Conservation (phyloP, 1,140 invertebrate species). For the Caenorhabditis briggsae region DNA sequence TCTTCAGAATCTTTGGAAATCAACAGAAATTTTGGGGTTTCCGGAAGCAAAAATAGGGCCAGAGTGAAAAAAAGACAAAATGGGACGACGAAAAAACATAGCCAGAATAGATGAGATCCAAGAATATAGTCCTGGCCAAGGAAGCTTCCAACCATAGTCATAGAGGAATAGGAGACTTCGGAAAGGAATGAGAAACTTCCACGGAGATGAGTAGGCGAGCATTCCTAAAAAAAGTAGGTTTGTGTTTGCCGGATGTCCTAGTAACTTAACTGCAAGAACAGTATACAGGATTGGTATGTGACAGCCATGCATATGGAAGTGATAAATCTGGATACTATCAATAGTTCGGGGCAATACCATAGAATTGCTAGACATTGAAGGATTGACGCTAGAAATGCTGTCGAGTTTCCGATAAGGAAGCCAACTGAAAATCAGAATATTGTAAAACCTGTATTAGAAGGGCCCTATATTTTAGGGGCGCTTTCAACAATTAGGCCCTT, state of each 20-base stretch:
- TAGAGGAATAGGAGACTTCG: slow-evolving; percentile 63
- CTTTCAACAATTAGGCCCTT: neutral
- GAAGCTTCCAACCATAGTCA: slow-evolving; percentile 66
- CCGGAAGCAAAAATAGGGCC: slow-evolving; percentile 63
- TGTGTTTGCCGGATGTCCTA: too few species aligned
- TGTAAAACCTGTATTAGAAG: too few species aligned
- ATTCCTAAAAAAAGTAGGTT: slow-evolving; percentile 62
- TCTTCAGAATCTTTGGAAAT: slow-evolving; percentile 58
- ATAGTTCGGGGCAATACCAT: slow-evolving; percentile 58
- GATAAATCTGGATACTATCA: slow-evolving; percentile 62
- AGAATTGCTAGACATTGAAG: slow-evolving; percentile 60
- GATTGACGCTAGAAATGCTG: slow-evolving; percentile 55
- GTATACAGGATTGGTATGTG: slow-evolving; percentile 64
- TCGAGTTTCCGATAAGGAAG: slow-evolving; percentile 64
- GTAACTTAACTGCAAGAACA: slow-evolving; percentile 67
- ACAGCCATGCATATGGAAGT: slow-evolving; percentile 65
- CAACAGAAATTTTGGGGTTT: slow-evolving; percentile 70
- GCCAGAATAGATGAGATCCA: slow-evolving; percentile 60
- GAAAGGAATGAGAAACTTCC: slow-evolving; percentile 59
- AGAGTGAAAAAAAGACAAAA: slow-evolving; percentile 64
- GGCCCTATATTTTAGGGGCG: too few species aligned
- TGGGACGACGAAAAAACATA: slow-evolving; percentile 60
- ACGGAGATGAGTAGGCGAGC: slow-evolving; percentile 66
- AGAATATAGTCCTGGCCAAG: slow-evolving; percentile 66
- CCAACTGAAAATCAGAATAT: slow-evolving; percentile 63